A percentile compares a stretch with the other conserved stretches of the same genome.
Evolutionary conservation across 2,797 vertebrate genomes (phyloP).

Genomic region (Astyanax mexicanus): DNA sequence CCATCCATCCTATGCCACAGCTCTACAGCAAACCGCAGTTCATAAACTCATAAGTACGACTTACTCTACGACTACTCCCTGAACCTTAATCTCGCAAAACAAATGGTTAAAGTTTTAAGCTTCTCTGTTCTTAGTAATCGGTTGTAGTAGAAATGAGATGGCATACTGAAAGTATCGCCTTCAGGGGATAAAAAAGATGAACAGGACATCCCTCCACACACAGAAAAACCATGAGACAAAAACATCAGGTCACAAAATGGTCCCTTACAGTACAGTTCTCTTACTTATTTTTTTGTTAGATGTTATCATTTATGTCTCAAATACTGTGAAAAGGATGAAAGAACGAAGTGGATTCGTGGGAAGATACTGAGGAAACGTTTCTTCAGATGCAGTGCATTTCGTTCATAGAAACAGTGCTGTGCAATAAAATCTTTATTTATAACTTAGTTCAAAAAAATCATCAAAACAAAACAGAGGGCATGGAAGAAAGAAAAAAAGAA

Average conservation of each 20-base stretch:
- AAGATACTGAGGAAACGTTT: slow-evolving; percentile 64
- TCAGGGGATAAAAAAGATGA: slow-evolving; percentile 36
- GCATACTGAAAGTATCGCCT: slow-evolving; percentile 64
- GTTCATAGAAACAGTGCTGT: slow-evolving; percentile 64
- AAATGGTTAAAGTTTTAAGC: slow-evolving; percentile 54
- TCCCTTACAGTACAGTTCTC: slow-evolving; percentile 58
- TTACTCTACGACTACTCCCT: slow-evolving; percentile 27
- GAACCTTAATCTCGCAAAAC: slow-evolving; percentile 37
- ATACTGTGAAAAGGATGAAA: slow-evolving; percentile 26
- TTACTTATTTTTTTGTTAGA: background rate
- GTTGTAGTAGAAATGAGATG: slow-evolving; percentile 81
- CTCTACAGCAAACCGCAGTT: slow-evolving; percentile 41
- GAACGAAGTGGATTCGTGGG: slow-evolving; percentile 50
- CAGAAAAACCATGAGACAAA: slow-evolving; percentile 62
- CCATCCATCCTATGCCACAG: slow-evolving; percentile 42
- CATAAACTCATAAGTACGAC: slow-evolving; percentile 26
- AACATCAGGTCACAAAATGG: slow-evolving; percentile 60
- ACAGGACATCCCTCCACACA: slow-evolving; percentile 44
- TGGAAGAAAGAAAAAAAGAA: no score
- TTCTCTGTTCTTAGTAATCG: slow-evolving; percentile 59
- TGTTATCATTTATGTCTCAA: slow-evolving; percentile 25
- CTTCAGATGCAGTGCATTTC: slow-evolving; percentile 65
- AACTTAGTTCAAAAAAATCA: slow-evolving; percentile 59
- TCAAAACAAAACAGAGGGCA: slow-evolving; percentile 35
- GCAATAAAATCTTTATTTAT: slow-evolving; percentile 68